These are phyloP conservation scores for Casuarius casuarius DNA, from an alignment of 2,113 vertebrate species.

Conservation along the genomic window DNA sequence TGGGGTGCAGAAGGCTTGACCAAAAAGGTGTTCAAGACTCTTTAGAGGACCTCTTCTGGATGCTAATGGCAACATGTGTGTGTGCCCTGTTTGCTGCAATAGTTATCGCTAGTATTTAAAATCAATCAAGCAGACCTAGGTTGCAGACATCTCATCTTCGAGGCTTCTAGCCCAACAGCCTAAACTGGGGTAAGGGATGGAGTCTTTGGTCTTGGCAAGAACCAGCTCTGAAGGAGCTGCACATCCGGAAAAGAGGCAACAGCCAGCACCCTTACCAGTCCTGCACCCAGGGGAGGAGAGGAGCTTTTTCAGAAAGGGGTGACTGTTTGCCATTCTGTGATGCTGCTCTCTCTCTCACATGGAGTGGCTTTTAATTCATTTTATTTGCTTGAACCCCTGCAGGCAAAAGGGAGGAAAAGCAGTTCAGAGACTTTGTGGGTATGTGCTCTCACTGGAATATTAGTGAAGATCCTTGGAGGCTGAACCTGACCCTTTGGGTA, in stretches of 20 bases:
- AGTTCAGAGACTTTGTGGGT: not conserved
- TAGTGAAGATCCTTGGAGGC: not conserved
- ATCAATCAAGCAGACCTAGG: not conserved
- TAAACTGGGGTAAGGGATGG: not conserved
- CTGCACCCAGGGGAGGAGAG: accelerated
- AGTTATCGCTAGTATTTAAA: not conserved
- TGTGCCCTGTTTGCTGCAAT: not conserved
- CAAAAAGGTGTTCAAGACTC: not conserved
- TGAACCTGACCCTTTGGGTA: not conserved
- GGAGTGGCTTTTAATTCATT: not conserved
- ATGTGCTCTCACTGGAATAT: not conserved
- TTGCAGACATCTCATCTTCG: not conserved
- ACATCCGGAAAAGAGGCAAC: not conserved
- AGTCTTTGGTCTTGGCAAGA: not conserved
- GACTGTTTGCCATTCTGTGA: not conserved
- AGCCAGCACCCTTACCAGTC: not conserved
- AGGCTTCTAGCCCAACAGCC: not conserved
- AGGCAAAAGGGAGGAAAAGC: not conserved
- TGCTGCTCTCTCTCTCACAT: not conserved
- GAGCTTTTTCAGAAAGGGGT: not conserved
- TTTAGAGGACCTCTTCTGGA: not conserved
- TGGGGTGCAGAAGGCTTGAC: not conserved
- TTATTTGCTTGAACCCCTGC: not conserved
- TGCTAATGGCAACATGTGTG: not conserved
- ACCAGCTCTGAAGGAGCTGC: not conserved